Evolutionary conservation across 1,140 invertebrate genomes (phyloP).

Genomic region (Drosophila obscura): DNA sequence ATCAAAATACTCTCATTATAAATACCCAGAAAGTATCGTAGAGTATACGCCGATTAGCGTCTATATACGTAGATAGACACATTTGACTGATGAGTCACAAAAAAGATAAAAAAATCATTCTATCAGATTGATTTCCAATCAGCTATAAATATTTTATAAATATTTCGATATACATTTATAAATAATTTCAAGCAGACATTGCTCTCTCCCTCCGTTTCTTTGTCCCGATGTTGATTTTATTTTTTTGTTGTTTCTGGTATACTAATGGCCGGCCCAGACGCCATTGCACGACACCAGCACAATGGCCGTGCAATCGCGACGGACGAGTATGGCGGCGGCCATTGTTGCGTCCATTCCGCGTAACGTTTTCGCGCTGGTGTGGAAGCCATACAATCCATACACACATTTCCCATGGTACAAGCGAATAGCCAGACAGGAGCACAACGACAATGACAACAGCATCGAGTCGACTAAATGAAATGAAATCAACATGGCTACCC

Average conservation of each 20-base stretch:
- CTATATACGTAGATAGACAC: neutral
- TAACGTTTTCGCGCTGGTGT: conserved; percentile 62
- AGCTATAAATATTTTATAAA: conserved; percentile 40
- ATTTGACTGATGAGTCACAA: neutral
- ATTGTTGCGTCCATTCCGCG: conserved; percentile 65
- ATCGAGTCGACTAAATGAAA: conserved; percentile 69
- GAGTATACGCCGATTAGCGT: neutral
- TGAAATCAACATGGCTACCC: conserved; percentile 79
- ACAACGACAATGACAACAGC: conserved; percentile 40
- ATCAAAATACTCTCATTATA: too few relatives aligned
- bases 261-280: conserved; percentile 70
- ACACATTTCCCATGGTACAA: conserved; percentile 1
- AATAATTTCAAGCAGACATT: conserved; percentile 46
- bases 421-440: conserved; percentile 35
- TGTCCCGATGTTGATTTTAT: conserved; percentile 14
- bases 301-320: conserved; percentile 30
- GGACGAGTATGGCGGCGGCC: conserved; percentile 38
- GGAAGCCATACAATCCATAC: conserved; percentile 22
- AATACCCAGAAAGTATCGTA: too few relatives aligned
- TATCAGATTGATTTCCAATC: conserved; percentile 38
- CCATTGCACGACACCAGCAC: conserved; percentile 62
- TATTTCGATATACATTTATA: conserved; percentile 42
- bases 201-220: conserved; percentile 12
- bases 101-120: conserved; percentile 19
- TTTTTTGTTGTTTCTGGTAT: conserved; percentile 28